Evolutionary conservation across 2,797 vertebrate genomes (phyloP), one percentile per base, ranked within the genome.

Genomic region (Poeciliopsis turneri): DNA sequence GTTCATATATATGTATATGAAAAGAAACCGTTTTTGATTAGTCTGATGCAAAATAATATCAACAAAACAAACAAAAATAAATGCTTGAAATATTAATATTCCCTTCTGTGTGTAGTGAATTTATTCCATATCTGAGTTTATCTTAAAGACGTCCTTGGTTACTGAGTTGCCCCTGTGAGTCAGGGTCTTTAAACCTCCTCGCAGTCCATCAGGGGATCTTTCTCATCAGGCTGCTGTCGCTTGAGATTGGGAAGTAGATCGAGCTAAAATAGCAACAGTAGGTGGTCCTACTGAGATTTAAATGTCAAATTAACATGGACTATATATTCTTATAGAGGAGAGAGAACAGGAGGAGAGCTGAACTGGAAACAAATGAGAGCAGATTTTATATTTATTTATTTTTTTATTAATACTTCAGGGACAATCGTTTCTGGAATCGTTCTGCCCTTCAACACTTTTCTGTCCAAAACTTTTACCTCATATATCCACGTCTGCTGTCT

Each of bases 261-360:
- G 25, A 66, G 51, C 51, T 71, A 78, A 87, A 86, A 84, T 80
- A 81, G 76, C 51, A 74, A 82, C 61, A 80, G 83, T 77, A 71
- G 86, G 83, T 85, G 82, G 80, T 84, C 88, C 86, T 74, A 84
- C 84, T 86, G 80, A 87, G 87, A 90, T 72, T 87, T 74, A 88
- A 92, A 91, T 91, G 89, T 87, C 88, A 93, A 86, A 90, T 92
- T 89, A 92, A 88, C 89, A 91, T 89, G 64, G 75, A 66, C 82
- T 85, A 79, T 82, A 84, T 33, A 55, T 84, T 46, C 12, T 68
- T 84, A 84, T 49, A 68, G 30, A 73, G 49, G 78, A 61, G 61
- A 74, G 55, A 75, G 39, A 80, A 76, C 20, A 70, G 30, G 49
- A 78, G 74, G 53, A 69, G 43, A 86, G 72, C 59, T 49, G 76